Percentiles rank a stretch among this genome's conserved stretches.
Evolutionary conservation across 2,113 vertebrate species (phyloP).

Genomic region (Halichoerus grypus): DNA sequence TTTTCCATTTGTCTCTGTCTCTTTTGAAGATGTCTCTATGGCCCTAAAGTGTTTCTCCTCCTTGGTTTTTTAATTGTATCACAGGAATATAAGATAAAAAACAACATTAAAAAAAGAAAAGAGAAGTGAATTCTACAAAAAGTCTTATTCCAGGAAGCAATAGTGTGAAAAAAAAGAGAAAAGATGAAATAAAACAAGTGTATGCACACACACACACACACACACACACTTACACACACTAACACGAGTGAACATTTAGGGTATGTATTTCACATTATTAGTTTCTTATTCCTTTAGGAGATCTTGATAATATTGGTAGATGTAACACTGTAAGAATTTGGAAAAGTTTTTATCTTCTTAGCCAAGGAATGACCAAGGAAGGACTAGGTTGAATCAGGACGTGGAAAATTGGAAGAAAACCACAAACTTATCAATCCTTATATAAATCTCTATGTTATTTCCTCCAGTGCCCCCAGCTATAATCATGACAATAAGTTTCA

Average conservation of each 20-base stretch:
- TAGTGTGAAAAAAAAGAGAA: background rate
- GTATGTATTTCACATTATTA: background rate
- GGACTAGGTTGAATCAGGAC: background rate
- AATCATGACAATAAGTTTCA: background rate
- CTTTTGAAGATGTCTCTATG: constrained; percentile 17
- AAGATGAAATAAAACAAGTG: background rate
- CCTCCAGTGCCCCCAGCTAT: background rate
- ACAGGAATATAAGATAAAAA: background rate
- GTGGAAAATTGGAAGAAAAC: background rate
- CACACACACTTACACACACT: background rate
- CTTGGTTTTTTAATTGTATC: background rate
- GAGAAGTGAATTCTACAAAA: background rate
- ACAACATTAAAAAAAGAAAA: background rate
- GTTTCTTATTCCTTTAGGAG: background rate
- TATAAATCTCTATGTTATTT: background rate
- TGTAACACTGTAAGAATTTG: background rate
- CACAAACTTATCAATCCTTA: background rate
- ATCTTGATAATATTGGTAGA: background rate
- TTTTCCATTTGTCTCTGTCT: constrained; percentile 56
- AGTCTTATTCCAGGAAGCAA: background rate
- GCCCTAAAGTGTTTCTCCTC: background rate
- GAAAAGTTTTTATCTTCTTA: background rate
- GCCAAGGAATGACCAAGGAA: background rate
- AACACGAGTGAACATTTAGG: background rate
- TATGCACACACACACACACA: background rate